Percentiles rank a stretch among this genome's conserved stretches.
These are phyloP conservation scores for Sebastes elongatus DNA, from an alignment of 2,797 vertebrate genomes.

Conservation along the genomic window DNA sequence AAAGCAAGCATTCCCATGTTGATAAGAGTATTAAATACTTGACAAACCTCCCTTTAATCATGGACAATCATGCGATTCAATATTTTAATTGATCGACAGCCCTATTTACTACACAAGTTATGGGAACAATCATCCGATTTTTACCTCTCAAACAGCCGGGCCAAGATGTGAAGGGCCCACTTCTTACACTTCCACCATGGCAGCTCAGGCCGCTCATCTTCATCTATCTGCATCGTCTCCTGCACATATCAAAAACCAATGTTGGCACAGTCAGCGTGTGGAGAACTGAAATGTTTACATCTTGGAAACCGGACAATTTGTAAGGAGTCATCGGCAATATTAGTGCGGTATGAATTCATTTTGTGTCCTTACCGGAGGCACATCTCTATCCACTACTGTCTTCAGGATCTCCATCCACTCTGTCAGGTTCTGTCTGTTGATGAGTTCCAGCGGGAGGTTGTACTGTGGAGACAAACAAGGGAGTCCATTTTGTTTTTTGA, in stretches of 20 bases:
- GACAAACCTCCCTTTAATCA: too few relatives aligned
- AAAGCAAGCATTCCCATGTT: too few relatives aligned
- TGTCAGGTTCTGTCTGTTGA: slow-evolving; percentile 97
- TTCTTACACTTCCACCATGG: slow-evolving; percentile 99
- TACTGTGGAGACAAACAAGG: slow-evolving; percentile 81
- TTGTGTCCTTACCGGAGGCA: slow-evolving; percentile 89
- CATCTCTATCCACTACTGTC: slow-evolving; percentile 95
- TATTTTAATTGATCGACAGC: too few relatives aligned
- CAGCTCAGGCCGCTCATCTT: slow-evolving; percentile 96
- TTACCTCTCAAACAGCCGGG: slow-evolving; percentile 97
- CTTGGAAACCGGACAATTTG: neutral
- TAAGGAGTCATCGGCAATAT: neutral
- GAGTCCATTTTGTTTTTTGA: neutral
- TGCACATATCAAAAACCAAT: slow-evolving; percentile 54
- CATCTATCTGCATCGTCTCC: slow-evolving; percentile 98
- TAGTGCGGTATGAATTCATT: neutral
- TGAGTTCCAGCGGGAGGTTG: slow-evolving; percentile 96
- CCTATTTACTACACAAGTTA: neutral
- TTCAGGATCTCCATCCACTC: slow-evolving; percentile 99
- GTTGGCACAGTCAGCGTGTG: neutral
- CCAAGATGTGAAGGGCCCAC: slow-evolving; percentile 99
- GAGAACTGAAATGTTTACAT: neutral
- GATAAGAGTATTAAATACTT: too few relatives aligned
- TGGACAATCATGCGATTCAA: too few relatives aligned
- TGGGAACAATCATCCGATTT: neutral